A percentile compares a stretch with the other conserved stretches of the same genome.
phyloP scores from a whole-genome alignment of 2,888 invertebrate genomes.

The Pseudanteris insignis region DNA sequence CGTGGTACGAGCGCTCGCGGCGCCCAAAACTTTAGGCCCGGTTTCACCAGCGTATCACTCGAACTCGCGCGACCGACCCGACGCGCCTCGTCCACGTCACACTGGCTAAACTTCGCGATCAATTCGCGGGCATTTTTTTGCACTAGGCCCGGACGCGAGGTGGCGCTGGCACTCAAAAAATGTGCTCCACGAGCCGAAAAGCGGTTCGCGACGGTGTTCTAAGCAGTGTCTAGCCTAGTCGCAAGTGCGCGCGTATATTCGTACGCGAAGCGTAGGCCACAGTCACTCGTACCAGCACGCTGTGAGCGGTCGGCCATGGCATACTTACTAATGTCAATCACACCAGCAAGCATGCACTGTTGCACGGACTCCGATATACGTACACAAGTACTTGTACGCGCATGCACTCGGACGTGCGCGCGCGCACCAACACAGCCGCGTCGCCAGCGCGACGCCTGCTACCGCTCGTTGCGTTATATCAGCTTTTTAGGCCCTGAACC shows the following conservation, averaged over 20 bases:
- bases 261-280: constrained; percentile 55
- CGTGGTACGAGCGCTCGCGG: background rate
- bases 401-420: constrained; percentile 13
- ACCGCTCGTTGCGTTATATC: too few species aligned
- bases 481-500: too few species aligned
- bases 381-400: too few species aligned
- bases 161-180: background rate
- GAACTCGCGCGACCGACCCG: too few species aligned
- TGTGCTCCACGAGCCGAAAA: background rate
- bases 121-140: too few species aligned
- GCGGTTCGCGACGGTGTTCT: constrained; percentile 29
- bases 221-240: constrained; percentile 39
- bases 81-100: too few species aligned
- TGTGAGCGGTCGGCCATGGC: constrained; percentile 66
- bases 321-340: constrained; percentile 67
- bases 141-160: too few species aligned
- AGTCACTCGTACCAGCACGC: constrained; percentile 59
- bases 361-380: constrained; percentile 33
- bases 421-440: constrained; percentile 1
- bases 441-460: constrained; percentile 5
- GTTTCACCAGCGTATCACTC: too few species aligned
- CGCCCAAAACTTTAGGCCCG: too few species aligned
- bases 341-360: constrained; percentile 62
- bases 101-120: too few species aligned
- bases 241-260: constrained; percentile 48